phyloP scores from a whole-genome alignment of 1,140 invertebrate species.

The Lamellibrachia luymesi region DNA sequence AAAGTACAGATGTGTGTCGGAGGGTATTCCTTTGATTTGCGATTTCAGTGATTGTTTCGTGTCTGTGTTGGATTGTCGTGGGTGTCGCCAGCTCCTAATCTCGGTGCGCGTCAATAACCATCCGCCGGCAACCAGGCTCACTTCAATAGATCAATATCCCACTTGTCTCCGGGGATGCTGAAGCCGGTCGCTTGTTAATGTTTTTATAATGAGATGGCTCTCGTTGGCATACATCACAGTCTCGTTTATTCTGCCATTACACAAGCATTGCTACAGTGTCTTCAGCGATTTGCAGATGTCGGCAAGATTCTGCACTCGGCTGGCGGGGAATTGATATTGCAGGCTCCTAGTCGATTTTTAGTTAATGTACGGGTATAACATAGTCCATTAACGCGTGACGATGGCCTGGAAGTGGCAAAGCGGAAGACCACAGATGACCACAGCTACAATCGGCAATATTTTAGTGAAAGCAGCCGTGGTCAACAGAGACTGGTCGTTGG shows the following conservation, averaged over 20 bases:
- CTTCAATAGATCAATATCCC: neutral
- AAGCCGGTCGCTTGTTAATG: neutral
- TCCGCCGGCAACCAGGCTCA: neutral
- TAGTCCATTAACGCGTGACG: neutral
- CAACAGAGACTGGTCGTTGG: neutral
- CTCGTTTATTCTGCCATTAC: conserved; percentile 1
- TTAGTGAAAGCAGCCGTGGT: neutral
- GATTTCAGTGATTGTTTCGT: neutral
- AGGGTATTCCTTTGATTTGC: neutral
- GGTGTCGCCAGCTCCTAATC: neutral
- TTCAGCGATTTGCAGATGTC: neutral
- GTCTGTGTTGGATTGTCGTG: neutral
- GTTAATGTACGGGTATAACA: neutral
- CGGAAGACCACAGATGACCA: neutral
- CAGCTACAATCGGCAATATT: neutral
- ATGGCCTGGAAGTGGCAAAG: neutral
- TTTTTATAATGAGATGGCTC: conserved; percentile 1
- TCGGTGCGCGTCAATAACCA: neutral
- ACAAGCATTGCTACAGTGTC: neutral
- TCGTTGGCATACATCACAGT: neutral
- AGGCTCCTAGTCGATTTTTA: neutral
- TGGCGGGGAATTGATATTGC: neutral
- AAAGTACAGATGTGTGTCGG: neutral
- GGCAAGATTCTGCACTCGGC: neutral
- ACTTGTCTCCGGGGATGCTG: neutral